Evolutionary conservation across 2,888 invertebrate genomes (phyloP).

Genomic region (Caprella mutica): DNA sequence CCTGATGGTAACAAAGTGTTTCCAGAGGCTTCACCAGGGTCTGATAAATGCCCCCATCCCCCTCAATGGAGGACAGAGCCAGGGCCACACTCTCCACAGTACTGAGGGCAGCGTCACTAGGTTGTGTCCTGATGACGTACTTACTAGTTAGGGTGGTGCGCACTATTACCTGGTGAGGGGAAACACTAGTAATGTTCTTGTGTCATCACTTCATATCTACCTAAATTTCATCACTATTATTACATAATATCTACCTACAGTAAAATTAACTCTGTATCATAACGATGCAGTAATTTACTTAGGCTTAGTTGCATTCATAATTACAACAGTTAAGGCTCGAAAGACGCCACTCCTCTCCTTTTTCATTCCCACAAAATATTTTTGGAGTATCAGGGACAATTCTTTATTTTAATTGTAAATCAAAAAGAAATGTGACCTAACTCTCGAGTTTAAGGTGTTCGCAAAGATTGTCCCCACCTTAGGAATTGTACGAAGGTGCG

Average conservation of each 20-base stretch:
- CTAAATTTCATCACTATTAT: background rate
- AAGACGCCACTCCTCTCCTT: too few relatives aligned
- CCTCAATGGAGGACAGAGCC: conserved; percentile 65
- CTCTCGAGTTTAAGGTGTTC: too few relatives aligned
- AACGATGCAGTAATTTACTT: too few relatives aligned
- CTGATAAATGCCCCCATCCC: conserved; percentile 51
- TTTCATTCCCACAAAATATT: too few relatives aligned
- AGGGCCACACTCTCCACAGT: conserved; percentile 77
- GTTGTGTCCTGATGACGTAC: conserved; percentile 87
- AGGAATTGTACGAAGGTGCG: conserved; percentile 57
- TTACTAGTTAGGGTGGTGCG: conserved; percentile 60
- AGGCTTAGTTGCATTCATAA: too few relatives aligned
- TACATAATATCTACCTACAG: too few relatives aligned
- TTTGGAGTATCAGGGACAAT: too few relatives aligned
- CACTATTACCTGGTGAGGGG: conserved; percentile 54
- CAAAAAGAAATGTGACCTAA: too few relatives aligned
- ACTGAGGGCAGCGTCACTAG: conserved; percentile 79
- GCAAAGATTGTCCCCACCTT: conserved; percentile 46
- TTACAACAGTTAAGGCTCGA: too few relatives aligned
- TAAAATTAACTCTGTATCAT: too few relatives aligned
- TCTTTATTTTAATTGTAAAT: too few relatives aligned
- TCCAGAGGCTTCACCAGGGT: conserved; percentile 65
- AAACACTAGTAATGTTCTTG: background rate
- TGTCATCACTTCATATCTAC: background rate
- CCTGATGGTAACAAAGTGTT: conserved; percentile 55